phyloP scores from a whole-genome alignment of 2,113 vertebrate species.

The Mesoclemmys tuberculata region DNA sequence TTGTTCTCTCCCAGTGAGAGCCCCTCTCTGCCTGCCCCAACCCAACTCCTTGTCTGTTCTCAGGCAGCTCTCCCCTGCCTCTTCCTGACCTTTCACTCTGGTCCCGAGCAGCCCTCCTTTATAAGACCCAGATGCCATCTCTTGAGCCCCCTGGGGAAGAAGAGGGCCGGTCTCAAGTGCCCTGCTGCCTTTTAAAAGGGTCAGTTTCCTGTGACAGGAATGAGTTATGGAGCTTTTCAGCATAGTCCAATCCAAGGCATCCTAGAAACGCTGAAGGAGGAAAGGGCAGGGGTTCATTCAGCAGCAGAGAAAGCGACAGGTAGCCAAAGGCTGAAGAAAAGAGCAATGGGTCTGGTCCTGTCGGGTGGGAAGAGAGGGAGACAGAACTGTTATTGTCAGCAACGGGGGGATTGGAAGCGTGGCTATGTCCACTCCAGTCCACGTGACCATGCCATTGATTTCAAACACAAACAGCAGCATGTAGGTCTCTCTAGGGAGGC shows the following conservation, averaged over 20 bases:
- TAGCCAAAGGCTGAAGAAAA: background rate
- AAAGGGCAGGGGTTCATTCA: accelerated
- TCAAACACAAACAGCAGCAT: background rate
- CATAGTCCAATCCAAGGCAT: background rate
- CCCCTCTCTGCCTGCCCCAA: background rate
- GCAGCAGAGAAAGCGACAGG: background rate
- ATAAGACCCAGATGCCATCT: background rate
- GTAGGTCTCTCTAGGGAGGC: background rate
- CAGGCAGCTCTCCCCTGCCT: background rate
- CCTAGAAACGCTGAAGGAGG: background rate
- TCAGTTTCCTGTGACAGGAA: background rate
- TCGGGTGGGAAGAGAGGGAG: background rate
- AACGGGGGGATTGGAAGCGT: accelerated
- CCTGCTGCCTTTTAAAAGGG: background rate
- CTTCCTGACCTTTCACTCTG: background rate
- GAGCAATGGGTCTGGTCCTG: background rate
- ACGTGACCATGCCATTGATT: background rate
- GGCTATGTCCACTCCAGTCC: background rate
- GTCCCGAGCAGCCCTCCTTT: background rate
- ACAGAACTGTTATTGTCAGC: background rate
- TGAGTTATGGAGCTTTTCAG: accelerated
- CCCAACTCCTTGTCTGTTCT: background rate
- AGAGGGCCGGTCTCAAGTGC: background rate
- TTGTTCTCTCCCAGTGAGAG: background rate
- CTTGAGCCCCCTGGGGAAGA: background rate